A percentile compares a stretch with the other conserved stretches of the same genome.
Conservation (phyloP, 2,888 invertebrate genomes). For the Trichopria drosophilae region DNA sequence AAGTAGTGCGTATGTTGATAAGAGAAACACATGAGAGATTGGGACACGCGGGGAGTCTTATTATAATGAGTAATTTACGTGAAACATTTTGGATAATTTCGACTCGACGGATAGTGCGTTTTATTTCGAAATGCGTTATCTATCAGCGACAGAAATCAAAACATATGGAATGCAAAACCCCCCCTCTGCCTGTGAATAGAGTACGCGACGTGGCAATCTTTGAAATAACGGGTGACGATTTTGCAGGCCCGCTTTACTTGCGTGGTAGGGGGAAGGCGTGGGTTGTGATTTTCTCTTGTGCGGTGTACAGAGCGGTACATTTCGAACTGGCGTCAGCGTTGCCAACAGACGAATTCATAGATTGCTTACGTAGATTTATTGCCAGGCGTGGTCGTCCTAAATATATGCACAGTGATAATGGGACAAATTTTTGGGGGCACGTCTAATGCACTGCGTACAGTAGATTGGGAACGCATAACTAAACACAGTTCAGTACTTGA, state of each 20-base stretch:
- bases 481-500: slow-evolving; percentile 16
- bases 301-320: background rate
- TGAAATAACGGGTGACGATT: background rate
- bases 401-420: background rate
- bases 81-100: background rate
- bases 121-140: background rate
- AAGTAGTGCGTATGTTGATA: background rate
- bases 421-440: slow-evolving; percentile 12
- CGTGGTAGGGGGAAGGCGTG: no score
- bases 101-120: background rate
- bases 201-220: background rate
- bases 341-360: background rate
- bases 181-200: no score
- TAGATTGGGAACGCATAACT: slow-evolving; percentile 57
- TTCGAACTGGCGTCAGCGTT: background rate
- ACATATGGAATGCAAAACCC: background rate
- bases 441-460: slow-evolving; percentile 58
- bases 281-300: background rate
- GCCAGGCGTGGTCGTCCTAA: background rate
- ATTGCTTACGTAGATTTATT: background rate
- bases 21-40: background rate
- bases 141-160: background rate
- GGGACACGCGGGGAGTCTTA: background rate
- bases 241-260: background rate
- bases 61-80: slow-evolving; percentile 4